A percentile compares a stretch with the other conserved stretches of the same genome.
Conservation (phyloP, 2,888 invertebrate species). For the Tachina lurida region DNA sequence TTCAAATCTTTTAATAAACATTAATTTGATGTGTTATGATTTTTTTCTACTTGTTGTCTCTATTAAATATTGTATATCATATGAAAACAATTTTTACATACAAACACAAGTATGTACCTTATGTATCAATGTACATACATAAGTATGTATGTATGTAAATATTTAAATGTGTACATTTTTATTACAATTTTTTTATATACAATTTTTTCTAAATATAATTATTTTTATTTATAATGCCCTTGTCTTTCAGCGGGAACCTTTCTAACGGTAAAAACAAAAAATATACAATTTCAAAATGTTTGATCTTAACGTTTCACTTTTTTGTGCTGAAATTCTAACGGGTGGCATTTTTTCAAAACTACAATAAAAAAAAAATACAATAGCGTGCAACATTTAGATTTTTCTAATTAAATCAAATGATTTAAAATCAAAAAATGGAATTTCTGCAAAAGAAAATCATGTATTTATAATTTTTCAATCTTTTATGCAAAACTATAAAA, state of each 20-base stretch:
- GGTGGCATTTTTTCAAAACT: not conserved
- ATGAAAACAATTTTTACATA: too few species aligned
- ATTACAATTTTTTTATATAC: not conserved
- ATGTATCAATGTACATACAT: too few species aligned
- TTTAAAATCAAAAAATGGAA: too few species aligned
- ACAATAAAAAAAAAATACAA: not conserved
- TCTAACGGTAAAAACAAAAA: conserved; percentile 6
- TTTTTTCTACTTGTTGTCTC: not conserved
- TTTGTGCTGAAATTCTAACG: not conserved
- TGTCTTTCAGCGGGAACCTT: conserved; percentile 61
- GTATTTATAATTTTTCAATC: too few species aligned
- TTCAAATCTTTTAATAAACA: conserved; percentile 59
- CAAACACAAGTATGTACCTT: too few species aligned
- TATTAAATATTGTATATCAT: too few species aligned
- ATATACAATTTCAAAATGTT: conserved; percentile 28
- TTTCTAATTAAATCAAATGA: too few species aligned
- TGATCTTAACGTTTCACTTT: conserved; percentile 2
- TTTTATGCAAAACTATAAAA: too few species aligned
- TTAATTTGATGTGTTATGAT: conserved; percentile 34
- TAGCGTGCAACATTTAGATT: too few species aligned
- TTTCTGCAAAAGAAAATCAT: too few species aligned
- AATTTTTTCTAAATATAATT: conserved; percentile 4
- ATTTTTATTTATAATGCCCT: conserved; percentile 57
- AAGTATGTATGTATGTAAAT: not conserved
- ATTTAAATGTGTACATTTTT: not conserved